These are phyloP conservation scores for Nyctalus aviator DNA, from an alignment of 2,797 vertebrate genomes.

Conservation along the genomic window DNA sequence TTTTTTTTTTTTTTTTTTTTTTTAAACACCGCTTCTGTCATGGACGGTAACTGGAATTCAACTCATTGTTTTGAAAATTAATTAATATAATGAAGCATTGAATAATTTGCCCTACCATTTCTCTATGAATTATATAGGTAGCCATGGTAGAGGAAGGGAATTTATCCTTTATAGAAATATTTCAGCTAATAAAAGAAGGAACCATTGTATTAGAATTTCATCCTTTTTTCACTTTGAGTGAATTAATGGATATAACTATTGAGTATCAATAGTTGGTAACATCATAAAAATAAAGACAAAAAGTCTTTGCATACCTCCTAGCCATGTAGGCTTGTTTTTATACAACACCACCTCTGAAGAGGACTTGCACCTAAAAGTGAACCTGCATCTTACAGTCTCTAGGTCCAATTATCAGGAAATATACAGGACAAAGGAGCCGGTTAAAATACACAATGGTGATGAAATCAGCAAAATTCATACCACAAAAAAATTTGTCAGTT, in stretches of 20 bases:
- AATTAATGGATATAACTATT: neutral
- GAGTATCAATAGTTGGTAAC: neutral
- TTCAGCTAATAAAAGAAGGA: conserved; percentile 18
- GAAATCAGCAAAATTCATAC: conserved; percentile 6
- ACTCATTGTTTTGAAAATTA: neutral
- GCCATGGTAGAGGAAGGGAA: neutral
- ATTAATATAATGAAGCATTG: neutral
- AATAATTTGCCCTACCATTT: neutral
- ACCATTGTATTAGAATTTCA: neutral
- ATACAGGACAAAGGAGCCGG: neutral
- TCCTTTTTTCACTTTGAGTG: neutral
- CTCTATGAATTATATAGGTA: neutral
- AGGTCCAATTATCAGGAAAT: neutral
- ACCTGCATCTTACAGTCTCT: neutral
- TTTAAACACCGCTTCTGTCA: neutral
- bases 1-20: neutral
- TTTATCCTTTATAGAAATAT: neutral
- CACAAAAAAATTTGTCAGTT: neutral
- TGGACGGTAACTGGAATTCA: neutral
- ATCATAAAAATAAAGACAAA: conserved; percentile 2
- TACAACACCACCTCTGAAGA: neutral
- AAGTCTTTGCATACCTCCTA: neutral
- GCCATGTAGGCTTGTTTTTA: neutral
- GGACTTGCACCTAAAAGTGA: neutral
- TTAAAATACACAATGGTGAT: neutral